Conservation (phyloP, 2,888 invertebrate genomes). For the Synanthedon vespiformis region DNA sequence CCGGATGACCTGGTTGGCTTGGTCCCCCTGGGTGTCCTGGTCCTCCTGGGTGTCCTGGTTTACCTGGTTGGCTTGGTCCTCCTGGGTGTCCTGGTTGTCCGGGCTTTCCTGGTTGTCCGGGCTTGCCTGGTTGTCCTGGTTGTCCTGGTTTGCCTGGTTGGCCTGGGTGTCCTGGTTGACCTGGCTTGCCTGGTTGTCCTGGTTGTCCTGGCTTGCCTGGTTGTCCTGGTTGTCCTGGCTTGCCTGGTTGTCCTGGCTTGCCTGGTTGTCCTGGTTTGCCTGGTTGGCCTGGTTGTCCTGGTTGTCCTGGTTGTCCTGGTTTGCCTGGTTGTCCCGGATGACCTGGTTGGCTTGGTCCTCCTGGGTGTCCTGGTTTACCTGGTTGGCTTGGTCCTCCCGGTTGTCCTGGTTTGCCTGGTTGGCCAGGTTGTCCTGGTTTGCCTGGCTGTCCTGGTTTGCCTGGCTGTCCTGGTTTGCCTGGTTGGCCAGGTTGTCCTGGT, state of each 20-base stretch:
- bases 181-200: neutral
- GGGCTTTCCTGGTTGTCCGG: neutral
- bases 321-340: neutral
- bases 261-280: neutral
- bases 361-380: neutral
- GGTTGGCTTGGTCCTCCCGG: neutral
- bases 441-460: neutral
- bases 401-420: neutral
- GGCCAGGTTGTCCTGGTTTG: neutral
- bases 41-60: neutral
- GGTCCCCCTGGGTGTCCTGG: neutral
- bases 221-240: neutral
- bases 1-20: neutral
- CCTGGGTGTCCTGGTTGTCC: neutral
- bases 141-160: neutral
- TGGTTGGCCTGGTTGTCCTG: neutral
- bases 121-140: neutral
- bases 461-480: neutral
- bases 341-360: neutral
- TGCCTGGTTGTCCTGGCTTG: neutral
- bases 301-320: neutral
- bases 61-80: neutral
- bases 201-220: neutral
- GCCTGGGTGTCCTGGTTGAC: neutral
- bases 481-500: neutral